Conservation (phyloP, 2,888 invertebrate species). For the Diarsia brunnea region DNA sequence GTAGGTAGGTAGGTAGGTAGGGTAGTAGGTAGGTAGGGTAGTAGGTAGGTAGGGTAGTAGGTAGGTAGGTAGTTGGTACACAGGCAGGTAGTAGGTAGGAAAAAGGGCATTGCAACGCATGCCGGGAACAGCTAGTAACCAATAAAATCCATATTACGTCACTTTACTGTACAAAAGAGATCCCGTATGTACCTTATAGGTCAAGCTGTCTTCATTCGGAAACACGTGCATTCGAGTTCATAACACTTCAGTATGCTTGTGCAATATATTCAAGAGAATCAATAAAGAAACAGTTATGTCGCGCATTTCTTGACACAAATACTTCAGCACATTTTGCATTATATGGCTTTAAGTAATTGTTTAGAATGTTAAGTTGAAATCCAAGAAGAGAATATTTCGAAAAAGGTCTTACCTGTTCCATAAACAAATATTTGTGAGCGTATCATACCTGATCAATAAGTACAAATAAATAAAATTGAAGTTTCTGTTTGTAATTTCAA, state of each 20-base stretch:
- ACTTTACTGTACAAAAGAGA: conserved; percentile 38
- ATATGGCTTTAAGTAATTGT: conserved; percentile 16
- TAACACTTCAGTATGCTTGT: conserved; percentile 44
- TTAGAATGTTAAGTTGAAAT: conserved; percentile 17
- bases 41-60: too few relatives aligned
- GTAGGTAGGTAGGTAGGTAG: too few relatives aligned
- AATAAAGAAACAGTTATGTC: conserved; percentile 53
- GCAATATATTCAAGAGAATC: conserved; percentile 58
- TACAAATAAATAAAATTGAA: too few relatives aligned
- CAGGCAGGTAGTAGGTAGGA: too few relatives aligned
- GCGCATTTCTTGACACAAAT: conserved; percentile 55
- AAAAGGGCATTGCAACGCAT: too few relatives aligned
- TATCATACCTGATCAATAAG: not conserved
- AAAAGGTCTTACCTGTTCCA: not conserved
- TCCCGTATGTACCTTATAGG: conserved; percentile 45
- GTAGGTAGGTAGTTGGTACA: too few relatives aligned
- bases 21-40: too few relatives aligned
- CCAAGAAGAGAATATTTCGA: not conserved
- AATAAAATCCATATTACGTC: conserved; percentile 32
- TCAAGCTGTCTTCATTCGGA: conserved; percentile 38
- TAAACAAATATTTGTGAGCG: too few relatives aligned
- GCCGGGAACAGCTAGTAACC: too few relatives aligned
- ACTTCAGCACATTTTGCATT: conserved; percentile 31
- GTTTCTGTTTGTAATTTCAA: too few relatives aligned
- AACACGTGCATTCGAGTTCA: conserved; percentile 38